phyloP scores from a whole-genome alignment of 2,888 invertebrate species.

The Epirrhoe tristata region DNA sequence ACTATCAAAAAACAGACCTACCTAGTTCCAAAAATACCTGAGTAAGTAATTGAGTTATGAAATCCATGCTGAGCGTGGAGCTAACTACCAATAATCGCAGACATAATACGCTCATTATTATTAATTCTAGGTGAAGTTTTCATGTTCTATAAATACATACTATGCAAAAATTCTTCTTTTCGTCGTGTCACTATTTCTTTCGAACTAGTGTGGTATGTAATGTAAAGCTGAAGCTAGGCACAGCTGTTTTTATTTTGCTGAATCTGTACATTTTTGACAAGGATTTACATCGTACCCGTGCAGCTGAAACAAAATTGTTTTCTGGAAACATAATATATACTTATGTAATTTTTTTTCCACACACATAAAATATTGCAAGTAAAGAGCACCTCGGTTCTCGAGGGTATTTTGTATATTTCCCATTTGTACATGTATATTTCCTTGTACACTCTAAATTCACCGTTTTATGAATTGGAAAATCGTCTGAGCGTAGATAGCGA shows the following conservation, averaged over 20 bases:
- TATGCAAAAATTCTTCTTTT: too few species aligned
- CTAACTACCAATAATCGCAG: too few species aligned
- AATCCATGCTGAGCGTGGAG: too few species aligned
- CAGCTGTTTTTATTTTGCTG: too few species aligned
- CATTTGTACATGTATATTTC: slow-evolving; percentile 14
- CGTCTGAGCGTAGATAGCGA: slow-evolving; percentile 18
- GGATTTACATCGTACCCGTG: not conserved
- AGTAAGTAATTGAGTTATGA: too few species aligned
- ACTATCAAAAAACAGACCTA: too few species aligned
- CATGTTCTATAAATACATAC: too few species aligned
- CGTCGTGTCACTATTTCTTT: too few species aligned
- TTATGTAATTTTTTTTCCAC: slow-evolving; percentile 1
- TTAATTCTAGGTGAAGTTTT: too few species aligned
- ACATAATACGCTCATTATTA: too few species aligned
- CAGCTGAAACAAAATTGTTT: not conserved
- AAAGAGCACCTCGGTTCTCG: slow-evolving; percentile 9
- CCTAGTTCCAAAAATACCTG: too few species aligned
- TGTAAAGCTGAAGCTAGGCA: not conserved
- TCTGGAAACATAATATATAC: not conserved
- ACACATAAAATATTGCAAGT: slow-evolving; percentile 1
- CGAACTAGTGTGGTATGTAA: not conserved
- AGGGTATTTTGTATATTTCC: slow-evolving; percentile 4
- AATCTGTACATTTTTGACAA: not conserved
- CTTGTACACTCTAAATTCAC: slow-evolving; percentile 29
- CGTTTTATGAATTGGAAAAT: slow-evolving; percentile 36